Evolutionary conservation across 2,113 vertebrate genomes (phyloP).

Genomic region (Crypturellus undulatus): DNA sequence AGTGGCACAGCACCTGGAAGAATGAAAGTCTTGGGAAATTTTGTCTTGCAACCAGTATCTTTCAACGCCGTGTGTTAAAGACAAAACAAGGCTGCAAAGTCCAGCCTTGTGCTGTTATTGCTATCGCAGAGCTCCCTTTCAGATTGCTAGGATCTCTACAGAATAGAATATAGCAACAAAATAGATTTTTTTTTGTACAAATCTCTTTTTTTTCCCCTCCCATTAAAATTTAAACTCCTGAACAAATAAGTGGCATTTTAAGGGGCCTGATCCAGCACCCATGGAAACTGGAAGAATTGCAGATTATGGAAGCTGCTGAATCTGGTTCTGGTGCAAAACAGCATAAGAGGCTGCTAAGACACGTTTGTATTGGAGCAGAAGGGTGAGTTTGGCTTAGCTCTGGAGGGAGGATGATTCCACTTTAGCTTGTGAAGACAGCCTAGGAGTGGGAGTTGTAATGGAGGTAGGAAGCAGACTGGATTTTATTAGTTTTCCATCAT

Average conservation of each 20-base stretch:
- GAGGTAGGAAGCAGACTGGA: slow-evolving; percentile 60
- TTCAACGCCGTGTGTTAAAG: background rate
- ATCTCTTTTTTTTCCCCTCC: background rate
- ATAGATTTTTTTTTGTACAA: background rate
- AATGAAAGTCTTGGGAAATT: background rate
- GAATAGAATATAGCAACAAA: background rate
- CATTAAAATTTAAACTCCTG: background rate
- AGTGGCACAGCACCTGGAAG: background rate
- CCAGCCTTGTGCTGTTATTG: too few relatives aligned
- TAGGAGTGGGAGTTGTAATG: slow-evolving; percentile 32
- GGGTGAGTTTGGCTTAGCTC: background rate
- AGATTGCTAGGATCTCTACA: background rate
- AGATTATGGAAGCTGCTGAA: background rate
- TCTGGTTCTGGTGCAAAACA: background rate
- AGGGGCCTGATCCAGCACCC: background rate
- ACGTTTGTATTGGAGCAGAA: background rate
- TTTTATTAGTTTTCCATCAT: slow-evolving; percentile 76
- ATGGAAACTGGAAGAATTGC: background rate
- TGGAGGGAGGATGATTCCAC: slow-evolving; percentile 33
- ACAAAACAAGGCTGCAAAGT: background rate
- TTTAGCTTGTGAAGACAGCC: background rate
- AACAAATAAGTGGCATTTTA: slow-evolving; percentile 1
- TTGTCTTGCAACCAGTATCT: background rate
- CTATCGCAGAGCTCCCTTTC: background rate
- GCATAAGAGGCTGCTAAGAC: background rate